Conservation (phyloP, 2,888 invertebrate genomes). For the Hypomecis punctinalis region DNA sequence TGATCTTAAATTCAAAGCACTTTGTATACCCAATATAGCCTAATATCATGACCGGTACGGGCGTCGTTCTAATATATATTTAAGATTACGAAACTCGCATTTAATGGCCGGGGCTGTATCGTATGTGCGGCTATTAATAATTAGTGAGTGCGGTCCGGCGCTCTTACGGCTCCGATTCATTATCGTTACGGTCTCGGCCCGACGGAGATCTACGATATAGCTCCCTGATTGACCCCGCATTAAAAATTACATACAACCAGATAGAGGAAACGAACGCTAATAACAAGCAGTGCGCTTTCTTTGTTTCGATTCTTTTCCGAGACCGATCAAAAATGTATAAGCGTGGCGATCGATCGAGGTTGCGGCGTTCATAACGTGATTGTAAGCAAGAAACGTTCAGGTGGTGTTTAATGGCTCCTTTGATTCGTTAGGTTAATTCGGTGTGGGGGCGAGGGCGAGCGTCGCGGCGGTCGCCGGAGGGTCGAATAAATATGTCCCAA, state of each 20-base stretch:
- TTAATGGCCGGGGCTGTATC: constrained; percentile 58
- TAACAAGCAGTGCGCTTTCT: constrained; percentile 67
- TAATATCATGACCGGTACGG: constrained; percentile 24
- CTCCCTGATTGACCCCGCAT: constrained; percentile 85
- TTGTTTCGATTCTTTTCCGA: constrained; percentile 76
- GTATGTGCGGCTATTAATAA: constrained; percentile 79
- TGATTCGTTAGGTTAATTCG: constrained; percentile 83
- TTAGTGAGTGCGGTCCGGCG: constrained; percentile 84
- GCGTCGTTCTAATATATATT: constrained; percentile 38
- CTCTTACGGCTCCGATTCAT: constrained; percentile 80
- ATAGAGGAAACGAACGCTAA: constrained; percentile 71
- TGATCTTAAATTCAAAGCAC: constrained; percentile 67
- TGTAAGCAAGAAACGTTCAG: constrained; percentile 65
- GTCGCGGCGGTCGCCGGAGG: constrained; percentile 80
- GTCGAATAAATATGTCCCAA: constrained; percentile 86
- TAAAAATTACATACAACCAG: constrained; percentile 84
- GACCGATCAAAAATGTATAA: constrained; percentile 76
- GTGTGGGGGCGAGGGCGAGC: constrained; percentile 65
- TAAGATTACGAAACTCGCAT: constrained; percentile 53
- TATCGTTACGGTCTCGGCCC: constrained; percentile 79
- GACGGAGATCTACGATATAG: constrained; percentile 83
- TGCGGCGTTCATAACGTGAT: constrained; percentile 73
- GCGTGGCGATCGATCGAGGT: constrained; percentile 68
- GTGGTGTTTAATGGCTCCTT: constrained; percentile 73
- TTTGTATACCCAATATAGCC: constrained; percentile 30